Conservation (phyloP, 1,140 invertebrate species). For the Bombyx mori region ASM3026992v2 NC_085112.1:12454501-12455000, state of each 20-base stretch:
- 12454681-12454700: constrained; percentile 5
- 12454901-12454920: too few species aligned
- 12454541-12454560: too few species aligned
- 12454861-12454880: too few species aligned
- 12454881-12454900: too few species aligned
- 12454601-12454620: constrained; percentile 20
- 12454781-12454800: background rate
- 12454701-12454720: constrained; percentile 12
- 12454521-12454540: too few species aligned
- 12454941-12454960: too few species aligned
- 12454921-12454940: too few species aligned
- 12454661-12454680: constrained; percentile 16
- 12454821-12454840: background rate
- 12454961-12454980: too few species aligned
- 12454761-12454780: background rate
- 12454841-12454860: too few species aligned
- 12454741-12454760: constrained; percentile 5
- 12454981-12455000: too few species aligned
- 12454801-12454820: background rate
- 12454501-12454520: too few species aligned
- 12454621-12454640: constrained; percentile 11
- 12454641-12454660: constrained; percentile 17
- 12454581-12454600: background rate
- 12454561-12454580: background rate
- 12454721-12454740: constrained; percentile 7